Evolutionary conservation across 2,113 vertebrate species (phyloP).

Genomic region (Percopsis transmontana): DNA sequence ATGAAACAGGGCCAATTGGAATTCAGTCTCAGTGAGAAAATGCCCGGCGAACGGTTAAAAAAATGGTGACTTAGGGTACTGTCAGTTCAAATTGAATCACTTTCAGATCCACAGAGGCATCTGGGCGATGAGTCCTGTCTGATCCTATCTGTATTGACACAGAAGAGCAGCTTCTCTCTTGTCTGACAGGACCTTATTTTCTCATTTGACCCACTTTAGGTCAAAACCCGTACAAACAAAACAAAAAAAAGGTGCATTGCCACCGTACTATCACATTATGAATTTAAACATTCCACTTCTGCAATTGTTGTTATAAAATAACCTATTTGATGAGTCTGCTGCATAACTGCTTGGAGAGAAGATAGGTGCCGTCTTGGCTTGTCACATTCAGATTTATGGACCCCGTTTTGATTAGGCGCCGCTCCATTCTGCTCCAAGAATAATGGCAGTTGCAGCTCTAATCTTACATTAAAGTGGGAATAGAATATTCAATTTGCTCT

Average conservation of each 20-base stretch:
- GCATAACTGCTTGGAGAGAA: conserved; percentile 28
- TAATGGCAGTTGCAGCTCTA: conserved; percentile 55
- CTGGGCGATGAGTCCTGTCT: conserved; percentile 37
- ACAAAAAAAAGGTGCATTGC: conserved; percentile 7
- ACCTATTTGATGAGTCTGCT: conserved; percentile 44
- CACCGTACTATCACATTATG: conserved; percentile 2
- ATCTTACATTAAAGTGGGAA: conserved; percentile 60
- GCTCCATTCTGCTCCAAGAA: conserved; percentile 54
- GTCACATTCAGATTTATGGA: conserved; percentile 66
- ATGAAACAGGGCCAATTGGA: background rate
- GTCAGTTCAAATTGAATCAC: conserved; percentile 47
- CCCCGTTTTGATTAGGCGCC: conserved; percentile 56
- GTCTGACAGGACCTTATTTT: background rate
- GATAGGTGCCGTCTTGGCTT: conserved; percentile 28
- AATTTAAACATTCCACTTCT: conserved; percentile 27
- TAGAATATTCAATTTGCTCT: conserved; percentile 46
- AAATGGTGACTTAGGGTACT: conserved; percentile 31
- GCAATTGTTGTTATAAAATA: conserved; percentile 39
- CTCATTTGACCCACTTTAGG: conserved; percentile 6
- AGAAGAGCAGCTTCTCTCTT: conserved; percentile 18
- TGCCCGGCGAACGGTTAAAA: conserved; percentile 27
- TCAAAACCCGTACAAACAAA: conserved; percentile 20
- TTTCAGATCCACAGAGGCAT: conserved; percentile 44
- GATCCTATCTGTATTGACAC: conserved; percentile 40
- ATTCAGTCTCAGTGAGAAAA: background rate